Percentiles rank a stretch among this genome's conserved stretches.
These are phyloP conservation scores for Tachypleus tridentatus DNA, from an alignment of 1,140 invertebrate genomes.

Conservation along the genomic window DNA sequence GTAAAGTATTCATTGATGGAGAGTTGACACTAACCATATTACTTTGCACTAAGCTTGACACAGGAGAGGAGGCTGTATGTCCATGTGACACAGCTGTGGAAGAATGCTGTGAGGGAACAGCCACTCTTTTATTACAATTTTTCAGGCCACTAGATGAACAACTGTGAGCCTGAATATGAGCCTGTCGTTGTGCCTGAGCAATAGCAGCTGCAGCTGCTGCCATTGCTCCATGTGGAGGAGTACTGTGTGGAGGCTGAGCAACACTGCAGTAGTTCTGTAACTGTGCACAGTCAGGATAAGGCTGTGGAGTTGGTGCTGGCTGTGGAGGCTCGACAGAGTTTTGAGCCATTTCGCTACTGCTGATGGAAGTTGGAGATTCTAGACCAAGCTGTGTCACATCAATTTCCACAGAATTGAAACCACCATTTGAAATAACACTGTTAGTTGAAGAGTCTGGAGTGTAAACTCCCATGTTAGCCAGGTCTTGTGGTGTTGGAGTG, in stretches of 20 bases:
- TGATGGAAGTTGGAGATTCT: slow-evolving; percentile 74
- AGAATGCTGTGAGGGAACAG: slow-evolving; percentile 12
- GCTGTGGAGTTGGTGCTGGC: slow-evolving; percentile 44
- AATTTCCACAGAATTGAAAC: slow-evolving; percentile 58
- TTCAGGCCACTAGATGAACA: not conserved
- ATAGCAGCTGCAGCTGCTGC: slow-evolving; percentile 18
- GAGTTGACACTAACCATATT: slow-evolving; percentile 21
- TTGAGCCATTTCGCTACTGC: slow-evolving; percentile 60
- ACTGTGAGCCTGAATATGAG: slow-evolving; percentile 4
- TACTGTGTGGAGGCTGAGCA: not conserved
- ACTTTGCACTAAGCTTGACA: slow-evolving; percentile 16
- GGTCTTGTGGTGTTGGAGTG: slow-evolving; percentile 29
- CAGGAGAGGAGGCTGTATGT: slow-evolving; percentile 9
- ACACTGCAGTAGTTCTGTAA: slow-evolving; percentile 9
- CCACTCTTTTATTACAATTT: not conserved
- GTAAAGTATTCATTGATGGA: slow-evolving; percentile 18
- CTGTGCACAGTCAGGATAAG: slow-evolving; percentile 36
- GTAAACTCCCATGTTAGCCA: slow-evolving; percentile 65
- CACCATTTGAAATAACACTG: slow-evolving; percentile 56
- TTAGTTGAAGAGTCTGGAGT: slow-evolving; percentile 72
- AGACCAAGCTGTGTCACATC: slow-evolving; percentile 69
- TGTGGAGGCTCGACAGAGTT: slow-evolving; percentile 31
- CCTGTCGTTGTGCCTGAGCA: slow-evolving; percentile 18
- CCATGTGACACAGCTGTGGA: slow-evolving; percentile 4
- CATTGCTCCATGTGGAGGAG: slow-evolving; percentile 5